Percentiles rank a stretch among this genome's conserved stretches.
phyloP scores from a whole-genome alignment of 2,113 vertebrate species.

The Pseudolaguvia tuberculata region DNA sequence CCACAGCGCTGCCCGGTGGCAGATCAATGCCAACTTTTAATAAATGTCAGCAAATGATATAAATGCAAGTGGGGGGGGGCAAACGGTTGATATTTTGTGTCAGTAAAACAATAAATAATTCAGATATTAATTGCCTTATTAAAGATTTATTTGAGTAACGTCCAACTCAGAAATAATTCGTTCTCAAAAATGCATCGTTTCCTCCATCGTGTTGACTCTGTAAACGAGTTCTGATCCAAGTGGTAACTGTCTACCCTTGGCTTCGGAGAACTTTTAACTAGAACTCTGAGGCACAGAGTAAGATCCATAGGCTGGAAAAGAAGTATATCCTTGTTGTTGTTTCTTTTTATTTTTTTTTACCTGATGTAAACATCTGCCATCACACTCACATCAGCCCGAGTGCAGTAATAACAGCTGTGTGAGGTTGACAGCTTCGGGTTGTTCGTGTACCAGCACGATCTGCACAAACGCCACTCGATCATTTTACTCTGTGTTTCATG shows the following conservation, averaged over 20 bases:
- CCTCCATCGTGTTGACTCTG: constrained; percentile 19
- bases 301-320: neutral
- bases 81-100: constrained; percentile 48
- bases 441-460: constrained; percentile 21
- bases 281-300: neutral
- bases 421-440: constrained; percentile 26
- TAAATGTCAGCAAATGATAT: constrained; percentile 57
- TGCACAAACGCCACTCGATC: constrained; percentile 26
- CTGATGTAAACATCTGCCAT: constrained; percentile 29
- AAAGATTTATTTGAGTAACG: constrained; percentile 68
- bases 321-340: constrained; percentile 4
- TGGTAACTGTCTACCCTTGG: constrained; percentile 25
- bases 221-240: constrained; percentile 19
- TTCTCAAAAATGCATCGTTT: constrained; percentile 3
- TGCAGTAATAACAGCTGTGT: constrained; percentile 31
- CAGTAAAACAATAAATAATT: constrained; percentile 67
- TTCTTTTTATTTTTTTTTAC: constrained; percentile 29
- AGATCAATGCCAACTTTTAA: neutral
- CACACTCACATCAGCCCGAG: constrained; percentile 31
- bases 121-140: constrained; percentile 68
- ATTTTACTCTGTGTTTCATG: constrained; percentile 36
- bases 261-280: constrained; percentile 4
- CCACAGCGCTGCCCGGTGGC: too few relatives aligned
- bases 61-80: constrained; percentile 53
- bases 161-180: constrained; percentile 59